Conservation (phyloP, 2,888 invertebrate genomes). For the Mechanitis mazaeus region DNA sequence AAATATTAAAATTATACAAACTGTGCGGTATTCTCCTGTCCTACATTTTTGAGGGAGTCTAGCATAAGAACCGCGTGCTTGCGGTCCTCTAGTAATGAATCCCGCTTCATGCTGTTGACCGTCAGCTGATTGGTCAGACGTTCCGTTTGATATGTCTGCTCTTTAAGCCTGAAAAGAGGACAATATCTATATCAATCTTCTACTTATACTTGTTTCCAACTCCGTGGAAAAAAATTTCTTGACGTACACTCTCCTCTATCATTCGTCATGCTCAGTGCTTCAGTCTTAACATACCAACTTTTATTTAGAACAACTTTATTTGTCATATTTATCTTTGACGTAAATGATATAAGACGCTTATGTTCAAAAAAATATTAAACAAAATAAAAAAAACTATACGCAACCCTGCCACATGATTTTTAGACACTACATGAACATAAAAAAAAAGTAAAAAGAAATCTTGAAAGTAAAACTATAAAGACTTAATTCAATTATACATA, state of each 20-base stretch:
- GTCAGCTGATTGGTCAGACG: slow-evolving; percentile 64
- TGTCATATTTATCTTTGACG: not conserved
- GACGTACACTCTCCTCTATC: no score
- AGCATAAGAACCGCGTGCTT: slow-evolving; percentile 72
- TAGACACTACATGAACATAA: no score
- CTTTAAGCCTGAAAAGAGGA: slow-evolving; percentile 56
- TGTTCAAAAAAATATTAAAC: no score
- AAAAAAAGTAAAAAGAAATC: no score
- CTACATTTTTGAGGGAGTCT: slow-evolving; percentile 68
- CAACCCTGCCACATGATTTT: no score
- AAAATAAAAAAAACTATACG: no score
- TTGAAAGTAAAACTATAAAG: no score
- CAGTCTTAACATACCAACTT: no score
- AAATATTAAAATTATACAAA: slow-evolving; percentile 36
- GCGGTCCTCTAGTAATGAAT: slow-evolving; percentile 66
- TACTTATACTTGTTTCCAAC: not conserved
- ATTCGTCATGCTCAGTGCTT: no score
- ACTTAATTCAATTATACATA: no score
- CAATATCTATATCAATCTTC: not conserved
- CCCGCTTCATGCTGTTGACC: slow-evolving; percentile 61
- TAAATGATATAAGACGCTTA: no score
- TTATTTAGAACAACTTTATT: not conserved
- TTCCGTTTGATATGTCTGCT: slow-evolving; percentile 70
- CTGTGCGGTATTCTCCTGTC: slow-evolving; percentile 59
- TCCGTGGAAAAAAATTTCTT: no score